Base-by-base conservation (phyloP, 1,140 invertebrate species). In the Hylaeus anthracinus region DNA sequence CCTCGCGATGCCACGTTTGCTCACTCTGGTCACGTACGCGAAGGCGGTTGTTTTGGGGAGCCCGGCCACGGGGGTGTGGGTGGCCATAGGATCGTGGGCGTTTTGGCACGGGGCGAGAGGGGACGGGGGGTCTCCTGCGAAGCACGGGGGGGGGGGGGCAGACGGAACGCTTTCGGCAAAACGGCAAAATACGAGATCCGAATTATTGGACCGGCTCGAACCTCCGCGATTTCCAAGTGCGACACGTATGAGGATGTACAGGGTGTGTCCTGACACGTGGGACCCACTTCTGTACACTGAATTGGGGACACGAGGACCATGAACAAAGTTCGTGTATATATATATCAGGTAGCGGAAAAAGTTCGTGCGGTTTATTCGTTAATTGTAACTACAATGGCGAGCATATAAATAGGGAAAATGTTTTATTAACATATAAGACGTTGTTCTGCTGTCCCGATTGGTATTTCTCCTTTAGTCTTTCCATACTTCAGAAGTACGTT, bases 111-210 rank as follows among this genome's bases (percentile, higher is more conserved):
- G 43, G 74, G 14, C 37, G 55, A 1, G 3, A 9, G 77, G 61
- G 39, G 39, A 61, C 60, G 53, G 45, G 15, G n/a, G 60, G 60
- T 15, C 14, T 55, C 8, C 45, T 2, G 12, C 53, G 53, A 14
- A 10, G 37, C 26, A 26, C 26, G 15, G 53, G 75, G 72, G 15
- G 53, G 75, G 72, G 79, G 65, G 69, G 64, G 74, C 70, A 69
- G 65, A 60, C 53, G 61, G 63, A 71, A 56, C 55, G 81, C 43
- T 86, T 71, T 82, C 63, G 72, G 69, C 72, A 80, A 86, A 87
- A 86, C 86, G 72, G 83, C 84, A 73, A 87, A 87, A 86, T 86
- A 84, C 85, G 82, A 69, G 82, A 84, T 75, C 78, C 77, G 81
- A 86, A 87, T 87, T 87, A 87, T 86, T 79, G 86, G 74, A 73